A percentile compares a stretch with the other conserved stretches of the same genome.
These are phyloP conservation scores for Atta cephalotes DNA, from an alignment of 1,140 invertebrate species.

Conservation along the genomic window DNA sequence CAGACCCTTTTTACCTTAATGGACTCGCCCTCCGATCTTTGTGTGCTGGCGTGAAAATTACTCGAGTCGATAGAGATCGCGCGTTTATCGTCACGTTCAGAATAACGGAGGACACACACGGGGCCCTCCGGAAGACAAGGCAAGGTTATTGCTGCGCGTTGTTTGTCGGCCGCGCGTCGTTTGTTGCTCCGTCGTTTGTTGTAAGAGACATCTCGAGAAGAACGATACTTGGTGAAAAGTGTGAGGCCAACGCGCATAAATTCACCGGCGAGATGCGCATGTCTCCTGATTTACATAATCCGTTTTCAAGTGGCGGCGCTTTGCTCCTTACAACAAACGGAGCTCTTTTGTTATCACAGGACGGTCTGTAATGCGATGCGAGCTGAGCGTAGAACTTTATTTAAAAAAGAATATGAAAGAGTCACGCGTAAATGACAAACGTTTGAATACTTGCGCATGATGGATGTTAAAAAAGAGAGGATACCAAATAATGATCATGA, in stretches of 20 bases:
- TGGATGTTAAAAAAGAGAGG: background rate
- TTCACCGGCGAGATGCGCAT: slow-evolving; percentile 28
- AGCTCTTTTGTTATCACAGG: slow-evolving; percentile 38
- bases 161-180: slow-evolving; percentile 29
- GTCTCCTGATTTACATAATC: slow-evolving; percentile 57
- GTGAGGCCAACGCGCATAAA: slow-evolving; percentile 51
- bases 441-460: background rate
- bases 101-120: background rate
- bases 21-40: slow-evolving; percentile 35
- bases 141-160: slow-evolving; percentile 12
- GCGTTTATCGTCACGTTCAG: slow-evolving; percentile 29
- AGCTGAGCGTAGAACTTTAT: slow-evolving; percentile 16
- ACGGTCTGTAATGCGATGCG: slow-evolving; percentile 3
- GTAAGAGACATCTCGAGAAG: slow-evolving; percentile 20
- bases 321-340: slow-evolving; percentile 34
- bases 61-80: slow-evolving; percentile 48
- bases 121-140: slow-evolving; percentile 14
- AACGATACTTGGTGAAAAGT: slow-evolving; percentile 39
- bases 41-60: slow-evolving; percentile 57
- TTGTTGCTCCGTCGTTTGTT: slow-evolving; percentile 7
- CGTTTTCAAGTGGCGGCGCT: slow-evolving; percentile 52
- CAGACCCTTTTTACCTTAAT: slow-evolving; percentile 66
- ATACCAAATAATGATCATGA: background rate
- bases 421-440: background rate
- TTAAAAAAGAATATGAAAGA: background rate